Conservation (phyloP, 2,113 vertebrate genomes). For the Leptodactylus fuscus region DNA sequence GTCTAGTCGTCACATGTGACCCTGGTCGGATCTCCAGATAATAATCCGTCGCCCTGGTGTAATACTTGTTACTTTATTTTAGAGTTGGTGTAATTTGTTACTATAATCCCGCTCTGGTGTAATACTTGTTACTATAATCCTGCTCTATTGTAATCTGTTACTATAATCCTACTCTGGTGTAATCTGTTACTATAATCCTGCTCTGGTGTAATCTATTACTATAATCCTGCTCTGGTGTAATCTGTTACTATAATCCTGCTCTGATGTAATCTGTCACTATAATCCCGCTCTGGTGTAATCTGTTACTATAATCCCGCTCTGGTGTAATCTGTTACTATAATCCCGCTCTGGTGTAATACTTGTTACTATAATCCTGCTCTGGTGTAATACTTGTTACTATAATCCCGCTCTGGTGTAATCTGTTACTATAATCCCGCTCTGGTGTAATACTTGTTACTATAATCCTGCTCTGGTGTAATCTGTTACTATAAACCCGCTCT, state of each 20-base stretch:
- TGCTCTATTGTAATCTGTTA: no score
- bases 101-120: neutral
- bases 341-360: neutral
- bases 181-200: neutral
- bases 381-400: neutral
- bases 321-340: no score
- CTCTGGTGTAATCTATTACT: neutral
- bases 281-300: no score
- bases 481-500: neutral
- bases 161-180: no score
- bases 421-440: no score
- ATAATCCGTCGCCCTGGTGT: neutral
- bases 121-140: neutral
- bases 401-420: neutral
- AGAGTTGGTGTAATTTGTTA: neutral
- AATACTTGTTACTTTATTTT: neutral
- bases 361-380: no score
- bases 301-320: neutral
- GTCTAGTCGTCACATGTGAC: neutral
- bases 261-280: no score
- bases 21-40: neutral
- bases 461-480: no score
- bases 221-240: neutral
- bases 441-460: no score
- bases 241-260: neutral